phyloP scores from a whole-genome alignment of 2,797 vertebrate species.

The Pteronotus mesoamericanus region DNA sequence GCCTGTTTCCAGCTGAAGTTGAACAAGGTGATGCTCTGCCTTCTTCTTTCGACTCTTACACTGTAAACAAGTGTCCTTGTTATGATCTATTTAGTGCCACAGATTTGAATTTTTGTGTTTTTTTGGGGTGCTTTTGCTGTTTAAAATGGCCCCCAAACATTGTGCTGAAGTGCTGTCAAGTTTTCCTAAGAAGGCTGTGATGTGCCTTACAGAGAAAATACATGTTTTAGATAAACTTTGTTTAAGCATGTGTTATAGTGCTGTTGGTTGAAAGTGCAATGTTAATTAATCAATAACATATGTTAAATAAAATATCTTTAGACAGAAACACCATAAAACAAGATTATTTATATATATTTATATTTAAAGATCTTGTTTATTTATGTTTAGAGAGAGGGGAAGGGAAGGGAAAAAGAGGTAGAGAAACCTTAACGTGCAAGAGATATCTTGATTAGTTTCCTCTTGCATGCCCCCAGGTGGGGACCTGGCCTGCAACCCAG shows the following conservation, averaged over 20 bases:
- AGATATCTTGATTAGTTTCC: no score
- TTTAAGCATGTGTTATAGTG: neutral
- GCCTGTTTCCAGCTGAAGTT: neutral
- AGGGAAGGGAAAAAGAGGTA: no score
- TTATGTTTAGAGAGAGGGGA: no score
- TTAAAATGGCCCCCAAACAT: neutral
- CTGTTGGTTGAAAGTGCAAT: neutral
- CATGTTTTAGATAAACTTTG: neutral
- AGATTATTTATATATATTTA: no score
- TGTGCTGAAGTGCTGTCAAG: neutral
- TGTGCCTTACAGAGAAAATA: neutral
- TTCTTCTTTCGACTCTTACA: neutral
- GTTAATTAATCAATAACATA: neutral
- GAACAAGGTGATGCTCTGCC: neutral
- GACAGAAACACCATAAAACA: neutral
- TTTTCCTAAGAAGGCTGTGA: neutral
- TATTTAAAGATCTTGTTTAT: no score
- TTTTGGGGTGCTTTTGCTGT: neutral
- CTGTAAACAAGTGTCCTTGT: neutral
- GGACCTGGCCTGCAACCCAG: no score
- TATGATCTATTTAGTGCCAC: neutral
- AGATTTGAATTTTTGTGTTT: neutral
- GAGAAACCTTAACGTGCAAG: no score
- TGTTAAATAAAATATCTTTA: neutral
- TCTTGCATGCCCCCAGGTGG: no score